phyloP scores from a whole-genome alignment of 2,797 vertebrate species.

The Gymnocypris eckloni region DNA sequence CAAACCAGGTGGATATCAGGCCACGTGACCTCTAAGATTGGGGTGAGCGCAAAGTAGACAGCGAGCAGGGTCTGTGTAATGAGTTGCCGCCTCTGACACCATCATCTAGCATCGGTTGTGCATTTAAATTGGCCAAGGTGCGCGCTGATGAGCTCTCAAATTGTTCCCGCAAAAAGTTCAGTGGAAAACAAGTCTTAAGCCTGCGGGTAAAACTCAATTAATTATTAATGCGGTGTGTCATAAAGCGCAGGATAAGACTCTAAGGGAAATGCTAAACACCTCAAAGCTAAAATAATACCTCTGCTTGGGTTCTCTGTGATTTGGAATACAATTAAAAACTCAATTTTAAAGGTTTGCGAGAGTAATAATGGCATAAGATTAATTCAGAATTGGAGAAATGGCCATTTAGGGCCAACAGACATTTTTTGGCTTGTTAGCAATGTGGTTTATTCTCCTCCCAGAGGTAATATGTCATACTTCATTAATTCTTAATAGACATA shows the following conservation, averaged over 20 bases:
- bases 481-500: constrained; percentile 55
- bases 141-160: constrained; percentile 43
- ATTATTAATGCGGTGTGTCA: constrained; percentile 46
- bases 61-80: constrained; percentile 66
- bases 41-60: constrained; percentile 64
- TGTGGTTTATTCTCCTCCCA: constrained; percentile 35
- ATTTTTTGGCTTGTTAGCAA: constrained; percentile 44
- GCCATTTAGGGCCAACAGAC: constrained; percentile 41
- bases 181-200: constrained; percentile 50
- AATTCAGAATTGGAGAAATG: constrained; percentile 11
- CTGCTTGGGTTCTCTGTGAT: constrained; percentile 27
- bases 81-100: constrained; percentile 58
- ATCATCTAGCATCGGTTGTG: constrained; percentile 53
- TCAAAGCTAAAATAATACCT: constrained; percentile 39
- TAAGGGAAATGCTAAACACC: constrained; percentile 37
- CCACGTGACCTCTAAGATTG: constrained; percentile 60
- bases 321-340: constrained; percentile 28
- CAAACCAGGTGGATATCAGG: constrained; percentile 67
- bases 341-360: constrained; percentile 40
- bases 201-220: constrained; percentile 48
- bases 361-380: constrained; percentile 18
- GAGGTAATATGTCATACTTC: constrained; percentile 55
- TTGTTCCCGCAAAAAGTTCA: constrained; percentile 49
- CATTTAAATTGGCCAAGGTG: constrained; percentile 51
- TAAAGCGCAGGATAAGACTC: constrained; percentile 52